These are phyloP conservation scores for Protonibea diacanthus DNA, from an alignment of 2,797 vertebrate genomes.

Conservation along the genomic window DNA sequence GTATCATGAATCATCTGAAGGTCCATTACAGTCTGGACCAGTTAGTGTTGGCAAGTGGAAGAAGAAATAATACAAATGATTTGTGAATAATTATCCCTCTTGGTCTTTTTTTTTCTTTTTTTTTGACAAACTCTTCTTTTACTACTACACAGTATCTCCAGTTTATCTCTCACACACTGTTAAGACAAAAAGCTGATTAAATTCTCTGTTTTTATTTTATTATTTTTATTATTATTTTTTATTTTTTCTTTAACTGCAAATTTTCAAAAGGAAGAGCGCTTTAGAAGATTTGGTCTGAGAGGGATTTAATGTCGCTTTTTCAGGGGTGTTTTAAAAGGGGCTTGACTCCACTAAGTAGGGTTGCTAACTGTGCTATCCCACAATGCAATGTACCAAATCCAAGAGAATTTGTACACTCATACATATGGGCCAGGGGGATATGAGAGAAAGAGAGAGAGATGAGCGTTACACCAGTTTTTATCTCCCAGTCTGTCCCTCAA, in stretches of 20 bases:
- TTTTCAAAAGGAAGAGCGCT: constrained; percentile 32
- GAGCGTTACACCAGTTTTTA: constrained; percentile 41
- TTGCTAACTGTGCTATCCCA: constrained; percentile 56
- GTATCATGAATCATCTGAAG: not conserved
- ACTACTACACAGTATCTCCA: not conserved
- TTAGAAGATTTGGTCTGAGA: constrained; percentile 61
- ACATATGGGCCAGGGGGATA: constrained; percentile 40
- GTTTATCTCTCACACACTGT: not conserved
- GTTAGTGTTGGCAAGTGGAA: no score
- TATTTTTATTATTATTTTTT: constrained; percentile 34
- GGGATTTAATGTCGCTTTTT: constrained; percentile 62
- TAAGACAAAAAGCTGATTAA: constrained; percentile 58
- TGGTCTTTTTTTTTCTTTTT: not conserved
- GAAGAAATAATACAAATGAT: not conserved
- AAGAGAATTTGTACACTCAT: constrained; percentile 67
- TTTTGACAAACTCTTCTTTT: not conserved
- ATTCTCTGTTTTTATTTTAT: not conserved
- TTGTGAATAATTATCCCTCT: not conserved
- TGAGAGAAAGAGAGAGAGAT: constrained; percentile 24
- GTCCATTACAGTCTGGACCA: not conserved
- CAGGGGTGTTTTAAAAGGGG: constrained; percentile 59
- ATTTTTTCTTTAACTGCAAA: constrained; percentile 57
- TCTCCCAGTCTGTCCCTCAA: constrained; percentile 52
- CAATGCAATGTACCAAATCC: constrained; percentile 68
- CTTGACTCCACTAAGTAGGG: constrained; percentile 62